Evolutionary conservation across 2,888 invertebrate species (phyloP), one percentile per base, ranked within the genome.

Genomic region (Masnerella sp.): DNA sequence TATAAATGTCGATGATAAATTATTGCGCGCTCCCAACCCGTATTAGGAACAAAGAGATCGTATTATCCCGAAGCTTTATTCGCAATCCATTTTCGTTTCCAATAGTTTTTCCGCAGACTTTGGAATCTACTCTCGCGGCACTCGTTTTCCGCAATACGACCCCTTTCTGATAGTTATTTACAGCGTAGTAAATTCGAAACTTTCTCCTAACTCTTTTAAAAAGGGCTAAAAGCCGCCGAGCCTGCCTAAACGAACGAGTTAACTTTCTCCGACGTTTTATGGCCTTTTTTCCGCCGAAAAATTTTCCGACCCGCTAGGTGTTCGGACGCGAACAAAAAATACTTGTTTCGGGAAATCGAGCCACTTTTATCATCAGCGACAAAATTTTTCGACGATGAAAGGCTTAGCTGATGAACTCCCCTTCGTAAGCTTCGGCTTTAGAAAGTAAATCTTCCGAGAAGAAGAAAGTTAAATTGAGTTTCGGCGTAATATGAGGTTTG

Each of bases 201-300:
- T 86, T 87, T 87, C 85, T 83, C 83, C 79, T 79, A 85, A 85
- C 84, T 85, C 85, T 86, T 86, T 83, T 74, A 64, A 72, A 52
- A 38, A 79, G 77, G 77, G 75, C 77, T 64, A 69, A 62, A 68
- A 73, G 69, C 72, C 75, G 73, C 70, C 64, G 70, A 62, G 54
- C 70, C 51, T 58, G 47, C 73, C 62, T 70, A 70, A 74, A 49
- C 52, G 61, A 65, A 71, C 65, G 76, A 70, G 69, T 72, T 74
- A 78, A 79, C 79, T 79, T 79, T 79, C 80, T 75, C 80, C 70
- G 47, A 52, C 40, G 28, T 68, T 74, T 78, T 71, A 75, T 68
- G 67, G 42, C 68, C n/a, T 51, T 54, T 34, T 75, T 67, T 56
- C 51, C 40, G 61, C 59, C 34, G 47, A 62, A 59, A 49, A n/a